Percentiles rank a stretch among this genome's conserved stretches.
phyloP scores from a whole-genome alignment of 1,140 invertebrate genomes.

The Muscidifurax raptorellus region DNA sequence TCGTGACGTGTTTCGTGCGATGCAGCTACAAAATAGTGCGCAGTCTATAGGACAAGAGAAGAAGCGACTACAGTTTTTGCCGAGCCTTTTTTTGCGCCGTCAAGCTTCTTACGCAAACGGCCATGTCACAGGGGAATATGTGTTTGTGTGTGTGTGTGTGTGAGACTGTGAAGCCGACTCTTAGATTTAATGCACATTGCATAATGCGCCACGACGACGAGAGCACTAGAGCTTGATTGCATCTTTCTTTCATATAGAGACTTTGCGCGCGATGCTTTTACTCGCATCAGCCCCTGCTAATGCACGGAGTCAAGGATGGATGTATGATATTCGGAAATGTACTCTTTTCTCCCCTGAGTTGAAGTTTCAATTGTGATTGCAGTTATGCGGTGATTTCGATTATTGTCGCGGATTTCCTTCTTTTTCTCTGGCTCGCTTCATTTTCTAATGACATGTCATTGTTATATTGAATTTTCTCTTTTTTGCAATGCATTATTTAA shows the following conservation, averaged over 20 bases:
- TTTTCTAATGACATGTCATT: too few species aligned
- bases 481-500: too few species aligned
- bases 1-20: background rate
- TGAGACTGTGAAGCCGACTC: background rate
- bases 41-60: background rate
- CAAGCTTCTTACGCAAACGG: too few species aligned
- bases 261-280: background rate
- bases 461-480: too few species aligned
- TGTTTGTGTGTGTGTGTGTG: background rate
- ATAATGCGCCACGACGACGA: background rate
- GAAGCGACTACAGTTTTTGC: background rate
- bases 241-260: constrained; percentile 8
- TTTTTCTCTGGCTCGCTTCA: too few species aligned
- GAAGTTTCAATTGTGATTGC: too few species aligned
- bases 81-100: background rate
- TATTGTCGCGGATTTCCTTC: too few species aligned
- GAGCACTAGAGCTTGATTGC: background rate
- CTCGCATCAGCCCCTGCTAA: background rate
- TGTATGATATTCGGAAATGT: too few species aligned
- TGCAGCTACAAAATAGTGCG: background rate
- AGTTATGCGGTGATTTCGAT: too few species aligned
- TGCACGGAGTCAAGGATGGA: too few species aligned
- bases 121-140: background rate
- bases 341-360: too few species aligned
- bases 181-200: constrained; percentile 22